Base-by-base conservation (phyloP, 2,797 vertebrate species). In the Tenualosa thibaudeaui region DNA sequence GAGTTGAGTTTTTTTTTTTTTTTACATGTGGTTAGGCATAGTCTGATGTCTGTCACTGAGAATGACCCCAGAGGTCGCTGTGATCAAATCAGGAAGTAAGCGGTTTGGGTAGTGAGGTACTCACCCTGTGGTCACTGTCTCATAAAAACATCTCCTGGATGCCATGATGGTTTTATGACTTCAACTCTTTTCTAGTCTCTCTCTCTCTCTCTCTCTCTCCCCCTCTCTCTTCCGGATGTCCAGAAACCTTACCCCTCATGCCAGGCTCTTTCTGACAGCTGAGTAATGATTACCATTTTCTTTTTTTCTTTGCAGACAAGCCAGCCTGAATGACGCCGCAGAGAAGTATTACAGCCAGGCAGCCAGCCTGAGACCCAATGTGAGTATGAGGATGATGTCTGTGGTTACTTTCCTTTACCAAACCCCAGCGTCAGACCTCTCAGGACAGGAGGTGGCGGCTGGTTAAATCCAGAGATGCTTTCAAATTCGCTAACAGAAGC, bases 281-380 rank as follows among this genome's bases (percentile, higher is more conserved):
- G 71, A 46, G 40, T 43, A 78, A 78, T 78, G 71, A 78, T 78
- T 46, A 24, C 53, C 49, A 26, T 86, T 82, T 85, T 88, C 49
- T 83, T 75, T 88, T 90, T 91, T 10, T 49, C 86, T 84, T 94
- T 89, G 90, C 92, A 99, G 98, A 93, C 98, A 99, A 95, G 98
- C 98, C 90, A 99, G 97, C 93, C 97, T 99, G 87, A 99, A 99
- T 83, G 96, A 98, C 91, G 98, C 97, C 87, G 98, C 98, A 0
- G 98, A 99, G 93, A 97, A 96, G 90, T 98, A 98, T 92, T 99
- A 99, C 24, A 94, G 97, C 93, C 96, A 96, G 94, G 98, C 98
- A 62, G 98, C 98, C 3, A 96, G 89, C 88, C 94, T 99, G 89
- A 97, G 98, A 95, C 97, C 98, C 85, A 96, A 98, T 81, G 98